Evolutionary conservation across 37 sponge, comb jelly and placozoan species (phyloP), one percentile per base, ranked within the genome.

Genomic region (Beroe ovata): DNA sequence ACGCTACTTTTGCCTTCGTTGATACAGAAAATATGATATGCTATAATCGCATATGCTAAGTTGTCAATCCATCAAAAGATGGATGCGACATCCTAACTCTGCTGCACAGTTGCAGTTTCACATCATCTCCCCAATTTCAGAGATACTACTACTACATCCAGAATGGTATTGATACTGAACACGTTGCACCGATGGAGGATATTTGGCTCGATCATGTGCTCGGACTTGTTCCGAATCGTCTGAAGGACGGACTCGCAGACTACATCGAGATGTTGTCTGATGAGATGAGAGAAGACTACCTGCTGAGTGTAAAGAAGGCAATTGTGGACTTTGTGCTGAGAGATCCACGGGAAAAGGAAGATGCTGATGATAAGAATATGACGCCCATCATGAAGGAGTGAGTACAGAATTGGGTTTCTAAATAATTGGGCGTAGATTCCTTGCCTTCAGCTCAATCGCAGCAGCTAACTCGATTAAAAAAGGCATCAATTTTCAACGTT

Each of bases 271-370:
- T 91, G 60, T 30, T 88, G 26, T 94, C 93, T n/a, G 99, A 97
- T 34, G 99, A 97, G 60, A 94, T 97, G 95, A 91, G 93, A 71
- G 99, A 97, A 30, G 95, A 95, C 66, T 97, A 97, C 59, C 61
- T 97, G 26, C 94, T 97, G 35, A 93, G 94, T 62, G 99, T 97
- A 21, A 97, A 97, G 91, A 97, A 97, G 60, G 92, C 99, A 8
- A 97, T 97, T 20, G 99, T 97, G 59, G 99, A 97, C 90, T 97
- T 97, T 90, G 99, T 97, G 4, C 81, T 97, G 88, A 94, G 92
- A 89, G 99, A 97, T 66, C 99, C 99, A 23, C 92, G 93, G 25
- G 91, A 89, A 71, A 92, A 92, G 47, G 84, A 91, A 20, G 89
- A 91, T 58, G 64, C 64, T 36, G 88, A 71, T 0, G 22, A 29